Percentiles rank a stretch among this genome's conserved stretches.
phyloP scores from a whole-genome alignment of 1,140 invertebrate genomes.

The Pararge aegeria region DNA sequence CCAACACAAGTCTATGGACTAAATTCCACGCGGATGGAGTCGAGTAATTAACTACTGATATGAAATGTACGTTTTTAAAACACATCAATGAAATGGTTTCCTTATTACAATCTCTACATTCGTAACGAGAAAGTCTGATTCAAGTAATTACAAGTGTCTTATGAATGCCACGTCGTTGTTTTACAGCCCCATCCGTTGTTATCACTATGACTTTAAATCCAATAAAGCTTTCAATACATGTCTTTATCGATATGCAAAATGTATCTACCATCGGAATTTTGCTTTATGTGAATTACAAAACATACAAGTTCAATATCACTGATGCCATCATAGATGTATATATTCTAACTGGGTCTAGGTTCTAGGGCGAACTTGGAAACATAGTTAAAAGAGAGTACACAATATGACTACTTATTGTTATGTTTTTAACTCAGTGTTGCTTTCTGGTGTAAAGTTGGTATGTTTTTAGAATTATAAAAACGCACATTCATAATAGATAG shows the following conservation, averaged over 20 bases:
- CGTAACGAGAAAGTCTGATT: constrained; percentile 12
- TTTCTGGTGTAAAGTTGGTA: too few species aligned
- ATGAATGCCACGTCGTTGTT: constrained; percentile 21
- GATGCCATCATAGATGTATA: not conserved
- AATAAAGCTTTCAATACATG: constrained; percentile 16
- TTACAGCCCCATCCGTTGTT: constrained; percentile 15
- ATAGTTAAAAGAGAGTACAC: too few species aligned
- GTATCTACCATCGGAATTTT: not conserved
- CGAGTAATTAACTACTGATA: too few species aligned
- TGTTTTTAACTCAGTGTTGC: too few species aligned
- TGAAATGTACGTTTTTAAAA: too few species aligned
- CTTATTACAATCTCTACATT: not conserved
- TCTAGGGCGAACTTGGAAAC: too few species aligned
- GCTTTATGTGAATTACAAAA: not conserved
- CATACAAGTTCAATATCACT: not conserved
- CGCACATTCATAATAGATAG: too few species aligned
- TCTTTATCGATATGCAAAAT: constrained; percentile 8
- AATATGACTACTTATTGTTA: too few species aligned
- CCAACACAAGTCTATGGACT: too few species aligned
- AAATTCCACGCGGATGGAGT: too few species aligned
- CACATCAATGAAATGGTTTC: not conserved
- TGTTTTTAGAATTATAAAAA: too few species aligned
- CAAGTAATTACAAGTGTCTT: not conserved
- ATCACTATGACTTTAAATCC: constrained; percentile 8
- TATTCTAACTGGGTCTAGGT: too few species aligned